A percentile compares a stretch with the other conserved stretches of the same genome.
Evolutionary conservation across 2,888 invertebrate species (phyloP).

Genomic region (Heteromyza rotundicornis): DNA sequence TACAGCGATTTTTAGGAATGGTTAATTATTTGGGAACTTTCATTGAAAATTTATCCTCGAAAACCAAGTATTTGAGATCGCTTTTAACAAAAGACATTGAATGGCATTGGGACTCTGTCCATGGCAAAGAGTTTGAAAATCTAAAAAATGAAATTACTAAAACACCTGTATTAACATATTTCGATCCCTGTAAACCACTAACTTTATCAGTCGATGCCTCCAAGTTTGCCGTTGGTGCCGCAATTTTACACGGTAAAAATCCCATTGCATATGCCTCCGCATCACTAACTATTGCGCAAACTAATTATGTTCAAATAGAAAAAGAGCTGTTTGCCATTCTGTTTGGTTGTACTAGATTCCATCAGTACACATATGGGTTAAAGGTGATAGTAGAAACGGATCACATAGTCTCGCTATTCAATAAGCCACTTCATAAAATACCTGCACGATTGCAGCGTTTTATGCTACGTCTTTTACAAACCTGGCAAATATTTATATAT

Average conservation of each 20-base stretch:
- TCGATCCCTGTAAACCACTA: slow-evolving; percentile 21
- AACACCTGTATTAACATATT: slow-evolving; percentile 22
- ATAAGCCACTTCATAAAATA: slow-evolving; percentile 25
- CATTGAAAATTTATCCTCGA: too few relatives aligned
- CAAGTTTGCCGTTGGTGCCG: slow-evolving; percentile 25
- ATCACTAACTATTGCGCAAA: slow-evolving; percentile 25
- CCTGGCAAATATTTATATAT: slow-evolving; percentile 29
- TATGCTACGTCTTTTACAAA: slow-evolving; percentile 29
- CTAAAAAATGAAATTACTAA: slow-evolving; percentile 19
- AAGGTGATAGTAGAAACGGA: slow-evolving; percentile 26
- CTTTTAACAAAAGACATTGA: too few relatives aligned
- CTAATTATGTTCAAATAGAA: slow-evolving; percentile 33
- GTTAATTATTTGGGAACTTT: too few relatives aligned
- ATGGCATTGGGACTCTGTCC: slow-evolving; percentile 25
- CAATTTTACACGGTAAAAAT: slow-evolving; percentile 22
- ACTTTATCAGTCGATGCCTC: slow-evolving; percentile 24
- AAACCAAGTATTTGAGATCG: too few relatives aligned
- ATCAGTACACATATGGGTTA: slow-evolving; percentile 27
- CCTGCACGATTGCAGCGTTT: slow-evolving; percentile 26
- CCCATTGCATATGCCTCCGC: slow-evolving; percentile 28
- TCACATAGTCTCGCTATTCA: slow-evolving; percentile 27
- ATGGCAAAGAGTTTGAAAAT: slow-evolving; percentile 24
- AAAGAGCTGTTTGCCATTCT: slow-evolving; percentile 33
- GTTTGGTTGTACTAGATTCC: slow-evolving; percentile 29
- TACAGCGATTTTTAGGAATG: slow-evolving; percentile 20